Base-by-base conservation (phyloP, 2,888 invertebrate species). In the Diarsia mendica region DNA sequence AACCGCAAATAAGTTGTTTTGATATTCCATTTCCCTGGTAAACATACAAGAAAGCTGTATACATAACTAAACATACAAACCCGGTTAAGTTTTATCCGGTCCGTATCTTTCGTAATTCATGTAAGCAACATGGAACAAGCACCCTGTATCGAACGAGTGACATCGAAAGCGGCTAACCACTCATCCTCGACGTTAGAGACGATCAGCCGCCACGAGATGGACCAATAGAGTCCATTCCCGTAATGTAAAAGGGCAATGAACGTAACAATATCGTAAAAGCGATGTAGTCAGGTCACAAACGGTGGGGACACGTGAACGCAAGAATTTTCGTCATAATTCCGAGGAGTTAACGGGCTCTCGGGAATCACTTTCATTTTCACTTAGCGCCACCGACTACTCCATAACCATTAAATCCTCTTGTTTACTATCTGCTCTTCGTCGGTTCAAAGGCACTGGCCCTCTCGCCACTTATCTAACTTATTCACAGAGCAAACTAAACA, bases 301-400 rank as follows among this genome's bases (percentile, higher is more conserved):
- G 84, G 83, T 81, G 81, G 79, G 88, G 89, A 89, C 89, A 91
- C 90, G 90, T 89, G 88, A 89, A 89, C 84, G 82, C 86, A 90
- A 89, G 90, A 92, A 90, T 91, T 90, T 91, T 89, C 89, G 89
- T 92, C 92, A 92, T 93, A 93, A 93, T 93, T 91, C 90, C 86
- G 88, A 81, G 86, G 87, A 92, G 92, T 91, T 92, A 93, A 92
- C 91, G 89, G 91, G 80, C 93, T 91, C 93, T 78, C 84, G 92
- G 89, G 93, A 94, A 93, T 93, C 92, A 93, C 93, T 95, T 94
- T 94, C 93, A 93, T 94, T 95, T 94, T 94, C 95, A 94, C 95
- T 94, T 93, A 94, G 91, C 90, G 89, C 92, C 91, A 91, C 92
- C 90, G 92, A 94, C 93, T 91, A 91, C 92, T 91, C 90, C 91